phyloP scores from a whole-genome alignment of 2,113 vertebrate species.

The Eptesicus fuscus region DNA sequence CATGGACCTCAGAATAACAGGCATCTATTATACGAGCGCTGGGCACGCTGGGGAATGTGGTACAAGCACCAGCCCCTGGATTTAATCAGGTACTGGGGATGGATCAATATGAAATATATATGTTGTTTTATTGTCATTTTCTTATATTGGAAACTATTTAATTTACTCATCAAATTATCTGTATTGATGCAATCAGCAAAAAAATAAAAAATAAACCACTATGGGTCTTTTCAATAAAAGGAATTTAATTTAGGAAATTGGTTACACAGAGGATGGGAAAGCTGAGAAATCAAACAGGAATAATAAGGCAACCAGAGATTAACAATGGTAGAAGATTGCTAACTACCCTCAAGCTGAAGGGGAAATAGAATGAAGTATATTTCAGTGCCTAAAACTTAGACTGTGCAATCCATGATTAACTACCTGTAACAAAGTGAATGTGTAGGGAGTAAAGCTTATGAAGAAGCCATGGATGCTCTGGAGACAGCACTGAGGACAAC shows the following conservation, averaged over 20 bases:
- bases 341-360: background rate
- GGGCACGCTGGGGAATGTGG: slow-evolving; percentile 99
- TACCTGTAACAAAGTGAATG: background rate
- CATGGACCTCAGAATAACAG: slow-evolving; percentile 97
- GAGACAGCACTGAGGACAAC: background rate
- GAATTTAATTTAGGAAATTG: background rate
- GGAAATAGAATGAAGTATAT: background rate
- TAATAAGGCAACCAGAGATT: background rate
- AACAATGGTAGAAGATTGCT: background rate
- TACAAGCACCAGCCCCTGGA: slow-evolving; percentile 99
- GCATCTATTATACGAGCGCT: slow-evolving; percentile 96
- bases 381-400: background rate
- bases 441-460: background rate
- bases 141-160: background rate
- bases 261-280: background rate
- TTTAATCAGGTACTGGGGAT: slow-evolving; percentile 90
- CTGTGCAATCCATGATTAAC: no score
- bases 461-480: background rate
- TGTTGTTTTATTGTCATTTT: background rate
- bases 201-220: background rate
- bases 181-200: background rate
- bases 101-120: no score
- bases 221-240: background rate
- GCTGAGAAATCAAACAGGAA: background rate
- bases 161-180: background rate